Evolutionary conservation across 2,888 invertebrate species (phyloP).

Genomic region (Dendrolimus pini): DNA sequence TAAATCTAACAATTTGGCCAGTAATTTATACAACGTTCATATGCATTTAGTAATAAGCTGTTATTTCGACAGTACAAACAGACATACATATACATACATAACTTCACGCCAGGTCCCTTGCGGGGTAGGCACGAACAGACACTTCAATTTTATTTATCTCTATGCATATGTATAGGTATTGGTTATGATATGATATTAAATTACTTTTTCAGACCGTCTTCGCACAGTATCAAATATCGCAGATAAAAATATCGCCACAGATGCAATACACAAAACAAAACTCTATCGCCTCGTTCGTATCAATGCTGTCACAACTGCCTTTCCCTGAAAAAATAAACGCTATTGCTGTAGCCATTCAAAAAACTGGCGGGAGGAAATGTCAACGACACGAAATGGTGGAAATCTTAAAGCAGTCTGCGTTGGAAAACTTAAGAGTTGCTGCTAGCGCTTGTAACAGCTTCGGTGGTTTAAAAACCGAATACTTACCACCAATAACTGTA

Average conservation of each 20-base stretch:
- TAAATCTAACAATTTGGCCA: too few species aligned
- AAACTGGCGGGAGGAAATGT: constrained; percentile 12
- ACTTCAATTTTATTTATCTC: too few species aligned
- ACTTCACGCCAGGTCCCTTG: too few species aligned
- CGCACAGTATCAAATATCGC: not conserved
- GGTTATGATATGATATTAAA: too few species aligned
- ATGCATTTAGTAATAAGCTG: too few species aligned
- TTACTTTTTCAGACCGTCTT: not conserved
- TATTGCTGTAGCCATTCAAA: constrained; percentile 24
- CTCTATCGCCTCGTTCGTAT: constrained; percentile 2
- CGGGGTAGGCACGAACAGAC: too few species aligned
- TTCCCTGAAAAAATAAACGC: constrained; percentile 23
- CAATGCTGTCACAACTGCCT: constrained; percentile 15
- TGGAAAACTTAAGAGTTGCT: constrained; percentile 32
- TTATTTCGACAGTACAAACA: too few species aligned
- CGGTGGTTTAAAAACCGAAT: not conserved
- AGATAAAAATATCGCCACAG: not conserved
- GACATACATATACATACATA: too few species aligned
- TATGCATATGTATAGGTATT: too few species aligned
- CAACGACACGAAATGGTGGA: constrained; percentile 30
- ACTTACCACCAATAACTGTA: not conserved
- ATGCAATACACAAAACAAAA: not conserved
- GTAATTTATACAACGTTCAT: too few species aligned
- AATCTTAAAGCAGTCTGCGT: constrained; percentile 28
- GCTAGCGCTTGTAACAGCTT: constrained; percentile 19